Base-by-base conservation (phyloP, 1,140 invertebrate genomes). In the Asobara japonica region DNA sequence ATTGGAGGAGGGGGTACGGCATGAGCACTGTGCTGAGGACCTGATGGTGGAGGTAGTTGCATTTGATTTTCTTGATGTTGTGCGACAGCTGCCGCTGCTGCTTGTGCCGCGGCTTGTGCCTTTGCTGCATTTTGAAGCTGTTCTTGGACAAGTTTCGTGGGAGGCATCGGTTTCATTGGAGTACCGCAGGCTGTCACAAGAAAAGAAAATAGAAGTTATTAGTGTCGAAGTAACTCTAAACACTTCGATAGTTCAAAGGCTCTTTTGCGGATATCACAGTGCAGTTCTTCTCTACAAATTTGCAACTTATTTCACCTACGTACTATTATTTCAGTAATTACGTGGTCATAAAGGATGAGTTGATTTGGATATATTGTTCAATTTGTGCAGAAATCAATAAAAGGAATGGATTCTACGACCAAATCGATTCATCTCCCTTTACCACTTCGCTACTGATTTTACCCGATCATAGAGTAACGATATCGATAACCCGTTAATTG, bases 121-220 rank as follows among this genome's bases (percentile, higher is more conserved):
- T 87, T 86, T 6, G 85, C 86, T 0, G 83, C 84, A 18, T 86
- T 87, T 16, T 87, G 89, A 22, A 94, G 82, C 33, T 93, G 93
- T 33, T 91, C 91, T 67, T 87, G 85, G 2, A 94, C 89, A 88
- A 94, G 91, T 78, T 94, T 94, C 29, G 92, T 93, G 33, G 93
- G 92, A 67, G 92, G 90, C 91, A 94, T 93, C 10, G 93, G 93
- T 79, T 92, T 91, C 88, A 94, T 88, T 3, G 92, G 91, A 11
- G 92, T 91, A 72, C 92, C 90, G 82, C 92, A 93, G 71, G 91
- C 91, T 92, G 87, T 31, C 88, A 76, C 72, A 65, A 68, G 1
- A 8, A 29, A 48, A 29, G 20, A n/a, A 51, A 8, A 20, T 65
- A 13, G 0, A 65, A 33, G 1, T 22, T 65, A n/a, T 22, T 25